These are phyloP conservation scores for Rhynchotus rufescens DNA, from an alignment of 2,797 vertebrate genomes.

Conservation along the genomic window DNA sequence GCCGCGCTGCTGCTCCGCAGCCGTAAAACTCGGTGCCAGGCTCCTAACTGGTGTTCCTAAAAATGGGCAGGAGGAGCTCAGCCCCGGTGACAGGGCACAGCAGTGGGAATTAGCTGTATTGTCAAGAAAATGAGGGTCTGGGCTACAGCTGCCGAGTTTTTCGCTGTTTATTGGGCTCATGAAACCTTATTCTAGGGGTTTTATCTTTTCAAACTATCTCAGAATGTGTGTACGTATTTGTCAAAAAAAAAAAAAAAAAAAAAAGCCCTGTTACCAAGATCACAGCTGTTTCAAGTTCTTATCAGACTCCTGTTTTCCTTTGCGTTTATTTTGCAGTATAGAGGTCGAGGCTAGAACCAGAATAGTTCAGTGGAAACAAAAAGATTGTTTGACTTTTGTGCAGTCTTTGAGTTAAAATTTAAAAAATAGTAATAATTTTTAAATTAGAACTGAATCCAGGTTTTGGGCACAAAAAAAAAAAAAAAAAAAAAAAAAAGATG, in stretches of 20 bases:
- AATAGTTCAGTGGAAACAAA: background rate
- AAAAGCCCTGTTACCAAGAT: too few species aligned
- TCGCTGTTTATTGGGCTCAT: background rate
- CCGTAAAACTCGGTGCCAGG: background rate
- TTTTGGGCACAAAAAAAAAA: background rate
- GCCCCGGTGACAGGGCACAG: background rate
- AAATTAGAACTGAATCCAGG: background rate
- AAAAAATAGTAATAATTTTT: background rate
- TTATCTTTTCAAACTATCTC: slow-evolving; percentile 13
- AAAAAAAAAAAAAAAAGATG: background rate
- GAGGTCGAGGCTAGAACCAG: background rate
- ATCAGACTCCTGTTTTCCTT: too few species aligned
- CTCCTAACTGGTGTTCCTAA: background rate
- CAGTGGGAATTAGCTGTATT: background rate
- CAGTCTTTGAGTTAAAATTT: background rate
- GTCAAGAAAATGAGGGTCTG: background rate
- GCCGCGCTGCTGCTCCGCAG: background rate
- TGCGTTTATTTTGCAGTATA: background rate
- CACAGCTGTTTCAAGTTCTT: too few species aligned
- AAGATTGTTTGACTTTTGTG: background rate
- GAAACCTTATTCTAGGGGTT: background rate
- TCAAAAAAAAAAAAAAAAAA: background rate
- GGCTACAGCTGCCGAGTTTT: slow-evolving; percentile 19
- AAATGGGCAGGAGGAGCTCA: background rate
- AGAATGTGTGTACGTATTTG: background rate